Percentiles rank a stretch among this genome's conserved stretches.
phyloP scores from a whole-genome alignment of 2,797 vertebrate genomes.

The Gymnocypris eckloni region DNA sequence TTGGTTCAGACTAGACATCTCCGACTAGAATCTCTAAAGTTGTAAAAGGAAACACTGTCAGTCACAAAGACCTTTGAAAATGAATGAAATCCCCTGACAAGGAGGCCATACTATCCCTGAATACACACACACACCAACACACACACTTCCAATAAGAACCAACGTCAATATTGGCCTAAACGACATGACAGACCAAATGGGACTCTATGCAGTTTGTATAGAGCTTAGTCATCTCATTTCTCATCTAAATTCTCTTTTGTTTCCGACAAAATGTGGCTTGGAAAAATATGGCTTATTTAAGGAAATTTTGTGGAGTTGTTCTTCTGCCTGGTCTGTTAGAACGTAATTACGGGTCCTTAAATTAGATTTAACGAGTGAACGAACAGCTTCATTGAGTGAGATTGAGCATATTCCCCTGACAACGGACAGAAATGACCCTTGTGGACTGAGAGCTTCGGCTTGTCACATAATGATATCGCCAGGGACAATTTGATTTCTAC shows the following conservation, averaged over 20 bases:
- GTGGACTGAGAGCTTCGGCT: constrained; percentile 30
- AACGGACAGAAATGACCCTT: constrained; percentile 29
- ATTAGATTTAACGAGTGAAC: constrained; percentile 47
- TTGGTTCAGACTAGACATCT: neutral
- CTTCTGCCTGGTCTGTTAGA: constrained; percentile 43
- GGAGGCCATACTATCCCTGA: neutral
- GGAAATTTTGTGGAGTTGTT: constrained; percentile 39
- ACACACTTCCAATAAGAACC: constrained; percentile 9
- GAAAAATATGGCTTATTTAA: constrained; percentile 23
- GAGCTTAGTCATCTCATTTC: constrained; percentile 13
- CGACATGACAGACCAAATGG: constrained; percentile 17
- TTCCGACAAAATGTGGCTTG: constrained; percentile 8
- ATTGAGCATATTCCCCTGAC: constrained; percentile 42
- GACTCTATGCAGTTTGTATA: neutral
- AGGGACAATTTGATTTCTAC: constrained; percentile 50
- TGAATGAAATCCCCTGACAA: neutral
- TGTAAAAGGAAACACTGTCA: neutral
- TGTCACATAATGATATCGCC: constrained; percentile 46
- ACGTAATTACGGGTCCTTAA: constrained; percentile 42
- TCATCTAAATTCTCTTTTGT: constrained; percentile 15
- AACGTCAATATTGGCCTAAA: constrained; percentile 33
- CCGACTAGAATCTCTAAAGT: neutral
- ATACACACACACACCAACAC: neutral
- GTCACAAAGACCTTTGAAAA: neutral
- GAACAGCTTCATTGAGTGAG: constrained; percentile 49